Percentiles rank a stretch among this genome's conserved stretches.
phyloP scores from a whole-genome alignment of 2,113 vertebrate genomes.

The Stictonetta naevosa region DNA sequence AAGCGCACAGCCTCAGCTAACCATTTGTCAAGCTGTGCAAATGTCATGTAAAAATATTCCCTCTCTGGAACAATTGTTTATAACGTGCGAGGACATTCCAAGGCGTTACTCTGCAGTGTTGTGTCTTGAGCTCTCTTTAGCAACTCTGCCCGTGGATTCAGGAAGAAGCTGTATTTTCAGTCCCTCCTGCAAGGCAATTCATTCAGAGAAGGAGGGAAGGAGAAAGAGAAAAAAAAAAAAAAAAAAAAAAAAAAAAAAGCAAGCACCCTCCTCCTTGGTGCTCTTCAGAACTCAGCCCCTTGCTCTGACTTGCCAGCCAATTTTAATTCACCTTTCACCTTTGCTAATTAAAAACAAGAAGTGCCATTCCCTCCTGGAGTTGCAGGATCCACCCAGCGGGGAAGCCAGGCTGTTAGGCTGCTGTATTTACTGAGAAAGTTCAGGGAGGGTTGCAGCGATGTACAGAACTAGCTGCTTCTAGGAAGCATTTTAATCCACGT shows the following conservation, averaged over 20 bases:
- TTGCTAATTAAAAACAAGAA: conserved; percentile 81
- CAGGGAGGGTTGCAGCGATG: conserved; percentile 69
- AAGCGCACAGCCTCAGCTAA: conserved; percentile 60
- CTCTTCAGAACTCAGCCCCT: conserved; percentile 69
- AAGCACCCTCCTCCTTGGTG: conserved; percentile 45
- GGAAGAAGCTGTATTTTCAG: conserved; percentile 69
- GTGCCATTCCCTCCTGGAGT: conserved; percentile 70
- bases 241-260: background rate
- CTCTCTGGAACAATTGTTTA: conserved; percentile 70
- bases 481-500: conserved; percentile 68
- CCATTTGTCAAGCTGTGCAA: conserved; percentile 71
- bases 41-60: conserved; percentile 63
- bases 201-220: conserved; percentile 53
- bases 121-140: conserved; percentile 64
- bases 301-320: conserved; percentile 77
- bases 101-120: conserved; percentile 66
- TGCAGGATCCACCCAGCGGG: conserved; percentile 76
- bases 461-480: conserved; percentile 28
- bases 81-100: conserved; percentile 72
- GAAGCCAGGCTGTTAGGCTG: conserved; percentile 74
- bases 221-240: no score
- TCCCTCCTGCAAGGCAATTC: conserved; percentile 69
- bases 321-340: conserved; percentile 82
- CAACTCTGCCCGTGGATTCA: conserved; percentile 50
- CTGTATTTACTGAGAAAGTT: conserved; percentile 74